These are phyloP conservation scores for Ceratina calcarata DNA, from an alignment of 1,140 invertebrate genomes.

Conservation along the genomic window DNA sequence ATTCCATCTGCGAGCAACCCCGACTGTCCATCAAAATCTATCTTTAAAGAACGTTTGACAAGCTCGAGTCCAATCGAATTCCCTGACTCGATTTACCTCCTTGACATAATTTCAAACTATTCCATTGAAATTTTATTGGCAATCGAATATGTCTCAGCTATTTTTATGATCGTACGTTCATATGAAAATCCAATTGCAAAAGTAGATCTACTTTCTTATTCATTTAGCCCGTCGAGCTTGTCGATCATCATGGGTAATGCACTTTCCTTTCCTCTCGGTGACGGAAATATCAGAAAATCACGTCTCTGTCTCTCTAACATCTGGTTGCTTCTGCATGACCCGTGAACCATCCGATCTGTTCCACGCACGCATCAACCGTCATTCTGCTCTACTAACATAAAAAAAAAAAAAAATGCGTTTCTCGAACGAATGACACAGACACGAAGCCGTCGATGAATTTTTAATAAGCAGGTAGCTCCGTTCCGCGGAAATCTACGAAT, in stretches of 20 bases:
- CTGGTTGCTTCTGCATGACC: slow-evolving; percentile 63
- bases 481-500: too few species aligned
- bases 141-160: too few species aligned
- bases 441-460: background rate
- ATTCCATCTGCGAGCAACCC: background rate
- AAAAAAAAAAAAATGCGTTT: too few species aligned
- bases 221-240: slow-evolving; percentile 10
- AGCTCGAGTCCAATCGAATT: background rate
- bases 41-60: background rate
- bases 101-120: too few species aligned
- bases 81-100: background rate
- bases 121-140: too few species aligned
- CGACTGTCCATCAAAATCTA: slow-evolving; percentile 4
- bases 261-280: slow-evolving; percentile 50
- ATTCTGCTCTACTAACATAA: too few species aligned
- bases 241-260: slow-evolving; percentile 52
- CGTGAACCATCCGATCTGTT: background rate
- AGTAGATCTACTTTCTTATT: background rate
- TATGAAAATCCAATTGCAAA: too few species aligned
- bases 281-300: slow-evolving; percentile 64
- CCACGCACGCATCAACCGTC: background rate
- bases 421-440: background rate
- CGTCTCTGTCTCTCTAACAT: slow-evolving; percentile 77
- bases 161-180: too few species aligned
- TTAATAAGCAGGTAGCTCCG: background rate